phyloP scores from a whole-genome alignment of 2,888 invertebrate species.

The Dolichopus griseipennis region DNA sequence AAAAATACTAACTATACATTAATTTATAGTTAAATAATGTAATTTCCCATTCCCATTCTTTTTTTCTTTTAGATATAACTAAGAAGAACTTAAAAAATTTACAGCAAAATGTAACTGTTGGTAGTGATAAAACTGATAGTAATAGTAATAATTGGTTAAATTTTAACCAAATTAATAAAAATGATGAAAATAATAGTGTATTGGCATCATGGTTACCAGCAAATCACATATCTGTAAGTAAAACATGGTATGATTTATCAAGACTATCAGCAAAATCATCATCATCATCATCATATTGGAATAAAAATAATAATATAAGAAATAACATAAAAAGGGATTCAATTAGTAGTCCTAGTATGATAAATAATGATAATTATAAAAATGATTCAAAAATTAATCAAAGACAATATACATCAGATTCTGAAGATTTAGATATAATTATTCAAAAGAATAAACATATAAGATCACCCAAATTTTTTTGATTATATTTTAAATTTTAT shows the following conservation, averaged over 20 bases:
- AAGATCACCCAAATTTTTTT: no score
- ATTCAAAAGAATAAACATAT: no score
- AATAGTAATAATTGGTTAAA: constrained; percentile 1
- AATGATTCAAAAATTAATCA: no score
- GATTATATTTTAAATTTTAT: no score
- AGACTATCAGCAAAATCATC: constrained; percentile 4
- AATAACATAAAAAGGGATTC: no score
- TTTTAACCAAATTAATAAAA: constrained; percentile 1
- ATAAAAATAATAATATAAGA: background rate
- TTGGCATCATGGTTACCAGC: constrained; percentile 16
- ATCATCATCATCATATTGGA: background rate
- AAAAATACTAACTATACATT: no score
- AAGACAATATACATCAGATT: no score
- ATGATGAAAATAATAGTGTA: constrained; percentile 10
- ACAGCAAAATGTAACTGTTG: background rate
- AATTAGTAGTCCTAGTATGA: no score
- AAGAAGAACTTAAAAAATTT: background rate
- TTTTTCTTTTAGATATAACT: background rate
- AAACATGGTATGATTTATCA: constrained; percentile 15
- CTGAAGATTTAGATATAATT: no score
- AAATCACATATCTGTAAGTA: constrained; percentile 12
- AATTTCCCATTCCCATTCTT: no score
- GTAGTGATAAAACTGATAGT: background rate
- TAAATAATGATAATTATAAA: no score
- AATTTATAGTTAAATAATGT: no score